Base-by-base conservation (phyloP, 2,888 invertebrate genomes). In the Heliconius hortense region DNA sequence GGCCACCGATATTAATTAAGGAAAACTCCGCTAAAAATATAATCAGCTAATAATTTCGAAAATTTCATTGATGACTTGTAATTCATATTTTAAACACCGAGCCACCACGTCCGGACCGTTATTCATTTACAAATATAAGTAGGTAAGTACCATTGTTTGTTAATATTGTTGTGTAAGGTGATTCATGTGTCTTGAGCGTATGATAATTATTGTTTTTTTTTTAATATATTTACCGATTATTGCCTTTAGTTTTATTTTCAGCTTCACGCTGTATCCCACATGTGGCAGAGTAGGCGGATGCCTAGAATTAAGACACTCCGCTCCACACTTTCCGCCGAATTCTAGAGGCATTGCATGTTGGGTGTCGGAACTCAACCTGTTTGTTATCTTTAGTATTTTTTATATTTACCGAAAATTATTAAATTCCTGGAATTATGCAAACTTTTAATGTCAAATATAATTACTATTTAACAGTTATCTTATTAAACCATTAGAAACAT, bases 131-230 rank as follows among this genome's bases (percentile, higher is more conserved):
- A 68, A 63, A 73, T 72, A 78, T 21, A 76, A 76, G 70, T 71
- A 74, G 24, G 67, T 74, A 74, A 68, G 48, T 67, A 69, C 72
- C 73, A 78, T 78, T 78, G 78, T 78, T 75, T 78, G 75, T 78
- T 76, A 78, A 79, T 75, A 70, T 74, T 70, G 66, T 73, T 71
- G 71, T 76, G 73, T 60, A 68, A 74, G 72, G 74, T 80, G 80
- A 78, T 77, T 80, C 79, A 79, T 78, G 67, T 72, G 77, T 69
- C 77, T 63, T 78, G 75, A 77, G 77, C 76, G 77, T 71, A 73
- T 76, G 75, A 78, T 79, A 76, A 72, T 76, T 76, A 76, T 77
- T 48, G 43, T 48, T 48, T 15, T 4, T 48, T 48, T 48, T 48
- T 31, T 4, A 28, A 31, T 31, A 31, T 31, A 31, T 31, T 31